Percentiles rank a stretch among this genome's conserved stretches.
Evolutionary conservation across 2,888 invertebrate genomes (phyloP).

Genomic region (Cataglyphis livida): DNA sequence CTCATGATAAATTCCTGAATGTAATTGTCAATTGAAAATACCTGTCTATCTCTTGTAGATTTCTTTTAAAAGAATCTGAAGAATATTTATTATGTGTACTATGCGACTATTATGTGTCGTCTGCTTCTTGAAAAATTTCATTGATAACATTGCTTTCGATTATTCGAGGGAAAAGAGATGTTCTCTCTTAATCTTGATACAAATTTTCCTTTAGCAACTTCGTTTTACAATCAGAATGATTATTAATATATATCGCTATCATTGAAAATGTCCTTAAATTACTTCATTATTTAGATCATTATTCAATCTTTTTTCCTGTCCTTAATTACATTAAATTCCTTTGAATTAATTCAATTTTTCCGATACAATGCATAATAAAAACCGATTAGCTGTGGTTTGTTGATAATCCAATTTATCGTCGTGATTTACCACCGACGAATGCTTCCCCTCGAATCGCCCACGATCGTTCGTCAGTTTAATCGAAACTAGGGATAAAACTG

Average conservation of each 20-base stretch:
- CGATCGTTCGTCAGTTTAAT: slow-evolving; percentile 59
- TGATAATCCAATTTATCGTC: slow-evolving; percentile 40
- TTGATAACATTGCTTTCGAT: slow-evolving; percentile 57
- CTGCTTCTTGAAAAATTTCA: slow-evolving; percentile 62
- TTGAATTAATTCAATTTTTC: slow-evolving; percentile 35
- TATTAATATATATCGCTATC: slow-evolving; percentile 3
- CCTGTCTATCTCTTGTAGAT: slow-evolving; percentile 47
- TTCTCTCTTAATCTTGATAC: slow-evolving; percentile 43
- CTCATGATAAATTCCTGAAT: slow-evolving; percentile 50
- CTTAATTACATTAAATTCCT: background rate
- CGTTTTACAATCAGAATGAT: slow-evolving; percentile 37
- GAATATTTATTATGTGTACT: slow-evolving; percentile 69
- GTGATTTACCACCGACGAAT: slow-evolving; percentile 26
- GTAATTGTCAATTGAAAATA: slow-evolving; percentile 63
- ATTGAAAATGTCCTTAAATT: background rate
- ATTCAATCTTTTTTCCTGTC: slow-evolving; percentile 23
- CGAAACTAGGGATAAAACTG: slow-evolving; percentile 51
- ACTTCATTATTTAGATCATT: slow-evolving; percentile 22
- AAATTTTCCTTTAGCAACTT: slow-evolving; percentile 36
- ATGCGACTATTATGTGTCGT: slow-evolving; percentile 47
- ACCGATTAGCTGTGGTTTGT: slow-evolving; percentile 36
- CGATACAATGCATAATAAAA: slow-evolving; percentile 37
- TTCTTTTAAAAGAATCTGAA: slow-evolving; percentile 55
- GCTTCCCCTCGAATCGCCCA: slow-evolving; percentile 38
- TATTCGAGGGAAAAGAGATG: slow-evolving; percentile 58